Base-by-base conservation (phyloP, 64 coral and sea anemone species). In the Montipora capricornis region DNA sequence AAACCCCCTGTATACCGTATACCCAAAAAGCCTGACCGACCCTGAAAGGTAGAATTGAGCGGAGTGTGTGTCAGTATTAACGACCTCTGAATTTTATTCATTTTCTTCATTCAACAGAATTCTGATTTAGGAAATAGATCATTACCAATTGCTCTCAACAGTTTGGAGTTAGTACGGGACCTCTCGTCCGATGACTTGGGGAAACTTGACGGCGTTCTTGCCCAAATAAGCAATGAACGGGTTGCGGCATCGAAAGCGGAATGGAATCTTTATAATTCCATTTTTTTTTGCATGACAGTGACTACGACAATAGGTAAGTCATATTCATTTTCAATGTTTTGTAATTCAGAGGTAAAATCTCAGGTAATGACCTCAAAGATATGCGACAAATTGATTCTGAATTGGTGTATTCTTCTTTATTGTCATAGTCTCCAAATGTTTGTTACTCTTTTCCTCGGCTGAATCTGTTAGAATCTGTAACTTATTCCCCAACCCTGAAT, bases 221-320 rank as follows among this genome's bases (percentile, higher is more conserved):
- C 60, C 45, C 49, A 79, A 85, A 94, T 97, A 24, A 94, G 75
- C 62, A 60, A 61, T 26, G n/a, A 74, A 14, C 88, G 95, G 58
- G 48, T 47, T 4, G 83, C 83, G 5, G 92, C 95, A 4, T 61
- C 83, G 1, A 95, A 92, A 88, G 62, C 83, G 37, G 89, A 97
- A 19, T 97, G 95, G 95, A 95, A 67, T 20, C 83, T 92, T 61
- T 58, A 94, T 12, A 97, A 97, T n/a, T 97, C 95, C 13, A 94
- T 97, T 48, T 97, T 94, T 58, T 97, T 97, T 79, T 97, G 95
- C 26, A 91, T 97, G 93, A 97, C 95, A 7, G 95, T 97, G 20
- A 91, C 93, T 10, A 97, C 95, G 46, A 97, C 95, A 47, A 97
- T 97, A 76, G 95, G 95, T 97, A 46, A 78, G 95, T 89, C 68